phyloP scores from a whole-genome alignment of 1,140 invertebrate genomes.

The Diorhabda elongata region DNA sequence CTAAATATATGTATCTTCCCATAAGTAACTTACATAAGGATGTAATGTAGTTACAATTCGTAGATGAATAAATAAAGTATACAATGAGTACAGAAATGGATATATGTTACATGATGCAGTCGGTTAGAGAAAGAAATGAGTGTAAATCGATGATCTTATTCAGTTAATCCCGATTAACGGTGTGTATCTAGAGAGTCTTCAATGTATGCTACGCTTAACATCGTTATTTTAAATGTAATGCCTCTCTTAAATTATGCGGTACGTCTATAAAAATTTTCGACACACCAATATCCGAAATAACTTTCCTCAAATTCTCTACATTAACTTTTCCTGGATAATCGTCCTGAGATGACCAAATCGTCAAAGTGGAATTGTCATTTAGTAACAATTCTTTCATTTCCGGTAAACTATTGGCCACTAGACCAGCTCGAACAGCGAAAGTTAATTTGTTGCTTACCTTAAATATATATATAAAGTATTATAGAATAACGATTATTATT shows the following conservation, averaged over 20 bases:
- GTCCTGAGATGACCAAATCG: conserved; percentile 47
- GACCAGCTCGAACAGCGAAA: conserved; percentile 74
- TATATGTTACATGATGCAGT: neutral
- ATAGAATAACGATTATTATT: neutral
- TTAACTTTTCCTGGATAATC: conserved; percentile 54
- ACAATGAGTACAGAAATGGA: neutral
- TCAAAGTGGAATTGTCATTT: conserved; percentile 57
- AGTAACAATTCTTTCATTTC: conserved; percentile 53
- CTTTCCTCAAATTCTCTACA: conserved; percentile 53
- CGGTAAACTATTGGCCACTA: conserved; percentile 61
- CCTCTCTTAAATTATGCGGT: conserved; percentile 52
- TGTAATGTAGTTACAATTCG: neutral
- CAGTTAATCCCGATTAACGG: neutral
- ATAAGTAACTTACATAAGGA: neutral
- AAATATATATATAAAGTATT: neutral
- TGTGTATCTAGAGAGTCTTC: too few species aligned
- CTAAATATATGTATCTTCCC: too few species aligned
- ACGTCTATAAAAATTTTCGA: conserved; percentile 65
- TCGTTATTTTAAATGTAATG: conserved; percentile 48
- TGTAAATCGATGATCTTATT: neutral
- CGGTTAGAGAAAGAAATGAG: neutral
- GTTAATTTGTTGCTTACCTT: conserved; percentile 59
- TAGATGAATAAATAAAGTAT: neutral
- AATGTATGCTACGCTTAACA: neutral
- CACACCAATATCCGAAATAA: conserved; percentile 60